Evolutionary conservation across 2,888 invertebrate species (phyloP), one percentile per base, ranked within the genome.

Genomic region (Pardosa pseudoannulata): DNA sequence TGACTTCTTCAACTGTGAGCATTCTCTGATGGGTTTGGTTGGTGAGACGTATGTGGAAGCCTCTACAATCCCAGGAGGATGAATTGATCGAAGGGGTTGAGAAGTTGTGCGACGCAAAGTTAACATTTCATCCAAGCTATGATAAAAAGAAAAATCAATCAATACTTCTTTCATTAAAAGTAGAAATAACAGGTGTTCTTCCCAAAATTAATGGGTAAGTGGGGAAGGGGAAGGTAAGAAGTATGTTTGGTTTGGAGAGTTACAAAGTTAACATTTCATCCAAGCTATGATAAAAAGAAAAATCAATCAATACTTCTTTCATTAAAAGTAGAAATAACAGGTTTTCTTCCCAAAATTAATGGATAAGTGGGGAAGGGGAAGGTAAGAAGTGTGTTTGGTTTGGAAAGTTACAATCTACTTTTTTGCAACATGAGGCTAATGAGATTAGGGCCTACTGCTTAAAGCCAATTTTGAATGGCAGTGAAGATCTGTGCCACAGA

Each of bases 11-110:
- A 62, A 9, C 46, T 71, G 74, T 28, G 75, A 62, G 62, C 87
- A 64, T 50, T 87, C 88, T 41, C 88, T 87, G 41, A 88, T 64
- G 13, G 85, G 72, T 71, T 89, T 89, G 6, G 88, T 76, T 3
- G 89, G 89, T 5, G 89, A 89, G 19, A 89, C 50, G 64, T 89
- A 89, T 7, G 82, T 79, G 16, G 88, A 73, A 16, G 83, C 68
- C 27, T 62, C 50, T n/a, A 70, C 73, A 39, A 62, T 71, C 27
- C 82, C 78, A 29, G 75, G 76, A 56, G 87, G 80, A 6, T 79
- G 88, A 62, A 88, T 56, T 50, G 83, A 79, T 16, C 87, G 65
- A 29, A 88, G 73, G 23, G 89, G 89, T 71, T 89, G 89, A 36
- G 88, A 88, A 27, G 78, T 85, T 46, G 89, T 87, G 27, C 89